Base-by-base conservation (phyloP, 2,113 vertebrate genomes). In the Anseranas semipalmata region DNA sequence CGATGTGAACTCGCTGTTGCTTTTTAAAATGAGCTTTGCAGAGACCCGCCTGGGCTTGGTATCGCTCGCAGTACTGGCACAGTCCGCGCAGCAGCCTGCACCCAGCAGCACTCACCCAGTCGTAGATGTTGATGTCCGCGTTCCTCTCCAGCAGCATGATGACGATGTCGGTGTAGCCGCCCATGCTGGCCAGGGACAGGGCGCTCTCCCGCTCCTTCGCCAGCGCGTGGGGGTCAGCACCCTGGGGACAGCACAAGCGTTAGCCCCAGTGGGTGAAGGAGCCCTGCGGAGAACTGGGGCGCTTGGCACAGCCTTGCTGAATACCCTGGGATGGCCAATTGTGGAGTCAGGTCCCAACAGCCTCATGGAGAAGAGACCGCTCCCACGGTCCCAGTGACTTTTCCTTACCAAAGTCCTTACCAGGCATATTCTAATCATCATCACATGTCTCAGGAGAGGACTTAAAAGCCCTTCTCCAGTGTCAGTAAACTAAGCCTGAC, bases 121-220 rank as follows among this genome's bases (percentile, higher is more conserved):
- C 99, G 2, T 99, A 99, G 73, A 98, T 99, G 96, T 99, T 98
- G 82, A 99, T 98, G 95, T 99, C 99, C 76, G 99, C 98, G 0
- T 98, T 98, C 6, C 98, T 98, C 85, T 98, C 98, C 11, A 99
- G 98, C 62, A 99, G 97, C 86, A 99, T 28, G 89, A 95, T 92
- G 22, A 99, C 99, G 0, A 99, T 99, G 96, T 99, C 99, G 0
- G 98, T 99, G 83, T 99, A 99, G 60, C 99, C 99, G 1, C 99
- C 99, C 20, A 98, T 99, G 97, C 99, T 99, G 96, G 99, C 99
- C 91, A 99, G 92, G 1, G 99, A 98, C 97, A 99, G 97, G 21
- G 99, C 99, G 0, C 99, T 99, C 96, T 99, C 99, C 37, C 99
- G 91, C 83, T 99, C 99, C 94, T 98, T 98, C 0, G 99, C 99